Percentiles rank a stretch among this genome's conserved stretches.
These are phyloP conservation scores for Loris lydekkerianus DNA, from an alignment of 2,797 vertebrate genomes.

Conservation along the genomic window DNA sequence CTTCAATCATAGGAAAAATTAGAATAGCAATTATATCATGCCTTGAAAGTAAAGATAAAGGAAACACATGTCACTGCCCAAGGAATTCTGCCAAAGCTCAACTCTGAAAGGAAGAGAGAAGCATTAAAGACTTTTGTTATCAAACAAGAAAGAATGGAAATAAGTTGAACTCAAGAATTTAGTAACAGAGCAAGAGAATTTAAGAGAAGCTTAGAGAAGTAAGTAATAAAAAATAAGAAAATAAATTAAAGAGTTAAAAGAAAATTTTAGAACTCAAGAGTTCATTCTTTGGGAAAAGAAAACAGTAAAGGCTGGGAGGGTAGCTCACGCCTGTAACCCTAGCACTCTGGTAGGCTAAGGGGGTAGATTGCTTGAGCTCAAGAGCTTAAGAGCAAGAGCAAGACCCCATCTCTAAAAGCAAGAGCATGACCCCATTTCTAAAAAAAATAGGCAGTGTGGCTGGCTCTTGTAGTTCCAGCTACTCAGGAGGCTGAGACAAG, in stretches of 20 bases:
- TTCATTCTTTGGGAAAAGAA: slow-evolving; percentile 11
- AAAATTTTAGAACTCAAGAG: slow-evolving; percentile 19
- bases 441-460: no score
- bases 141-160: slow-evolving; percentile 16
- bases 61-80: not conserved
- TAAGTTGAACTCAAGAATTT: slow-evolving; percentile 39
- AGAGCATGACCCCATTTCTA: no score
- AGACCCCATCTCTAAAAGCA: no score
- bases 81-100: slow-evolving; percentile 36
- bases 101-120: slow-evolving; percentile 5
- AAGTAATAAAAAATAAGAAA: slow-evolving; percentile 4
- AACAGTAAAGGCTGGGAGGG: not conserved
- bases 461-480: no score
- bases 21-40: slow-evolving; percentile 48
- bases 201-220: not conserved
- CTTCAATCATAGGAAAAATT: slow-evolving; percentile 37
- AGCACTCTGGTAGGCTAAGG: no score
- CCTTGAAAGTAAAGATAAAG: slow-evolving; percentile 62
- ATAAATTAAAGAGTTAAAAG: slow-evolving; percentile 30
- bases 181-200: slow-evolving; percentile 45
- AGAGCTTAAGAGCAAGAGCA: no score
- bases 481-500: no score
- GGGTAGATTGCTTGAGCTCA: no score
- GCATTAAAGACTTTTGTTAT: slow-evolving; percentile 44
- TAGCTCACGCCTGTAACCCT: no score